Conservation (phyloP, 2,113 vertebrate genomes). For the Edolisoma coerulescens region DNA sequence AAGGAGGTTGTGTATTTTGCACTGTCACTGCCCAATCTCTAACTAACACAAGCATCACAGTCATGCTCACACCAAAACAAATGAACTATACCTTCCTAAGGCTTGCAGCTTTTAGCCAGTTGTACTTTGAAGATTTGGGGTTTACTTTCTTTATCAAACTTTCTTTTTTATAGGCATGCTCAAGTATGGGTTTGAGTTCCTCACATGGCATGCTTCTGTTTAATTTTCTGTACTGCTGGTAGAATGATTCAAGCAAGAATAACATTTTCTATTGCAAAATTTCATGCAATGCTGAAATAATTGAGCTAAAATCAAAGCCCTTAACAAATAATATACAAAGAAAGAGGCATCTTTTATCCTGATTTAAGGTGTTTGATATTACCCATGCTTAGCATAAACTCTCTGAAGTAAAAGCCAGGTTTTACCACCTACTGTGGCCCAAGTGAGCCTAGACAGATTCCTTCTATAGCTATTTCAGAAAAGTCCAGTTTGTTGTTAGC, state of each 20-base stretch:
- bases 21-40: neutral
- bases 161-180: neutral
- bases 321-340: neutral
- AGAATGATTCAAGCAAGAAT: neutral
- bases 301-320: neutral
- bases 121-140: neutral
- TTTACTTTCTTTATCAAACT: neutral
- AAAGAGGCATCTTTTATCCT: neutral
- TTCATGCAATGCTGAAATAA: neutral
- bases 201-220: neutral
- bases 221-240: neutral
- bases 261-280: neutral
- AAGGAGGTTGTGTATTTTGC: neutral
- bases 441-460: neutral
- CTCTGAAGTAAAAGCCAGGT: neutral
- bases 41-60: neutral
- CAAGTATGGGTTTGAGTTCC: neutral
- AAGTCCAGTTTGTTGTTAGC: neutral
- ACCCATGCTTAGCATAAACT: neutral
- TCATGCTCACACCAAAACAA: neutral
- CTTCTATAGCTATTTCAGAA: neutral
- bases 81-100: neutral
- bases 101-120: neutral
- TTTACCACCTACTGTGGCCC: neutral
- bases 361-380: neutral